Evolutionary conservation across 2,888 invertebrate genomes (phyloP), one percentile per base, ranked within the genome.

Genomic region (Euzophera pinguis): DNA sequence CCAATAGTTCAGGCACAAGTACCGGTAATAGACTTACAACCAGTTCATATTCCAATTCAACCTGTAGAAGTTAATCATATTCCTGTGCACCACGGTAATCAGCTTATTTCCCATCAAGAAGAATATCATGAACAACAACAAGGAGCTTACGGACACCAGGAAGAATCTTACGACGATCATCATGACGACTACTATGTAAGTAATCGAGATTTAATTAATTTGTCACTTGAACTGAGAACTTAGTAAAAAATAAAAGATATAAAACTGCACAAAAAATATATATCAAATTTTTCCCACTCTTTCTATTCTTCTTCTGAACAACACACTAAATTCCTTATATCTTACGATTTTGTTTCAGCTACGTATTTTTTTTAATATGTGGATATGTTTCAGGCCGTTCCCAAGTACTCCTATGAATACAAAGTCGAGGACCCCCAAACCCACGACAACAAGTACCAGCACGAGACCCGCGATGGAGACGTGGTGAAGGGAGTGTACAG

Each of bases 391-490:
- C 57, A 84, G 84, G 71, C 91, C 1, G 81, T 91, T 59, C 91
- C 91, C 35, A 90, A 90, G 73, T 91, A 92, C 71, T 81, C 86
- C 62, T 91, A 84, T 67, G 84, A 88, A 62, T 91, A 91, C 71
- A 88, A 88, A 59, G 89, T 90, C 7, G 78, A 87, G 55, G 92
- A 92, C 60, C 86, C 83, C 1, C 91, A 92, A 58, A 91, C 91
- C 14, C 92, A 91, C 5, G 92, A 92, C 70, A 83, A 84, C 61
- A 92, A 92, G 69, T 88, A 76, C 64, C 92, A 92, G 61, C 79
- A 85, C 38, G 92, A 92, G 65, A 73, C 81, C 39, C 83, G 88
- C 35, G 90, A 91, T 64, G 93, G 93, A 7, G 91, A 93, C 61
- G 67, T 64, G 22, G 81, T 81, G 49, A 85, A 91, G 68, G 93